phyloP scores from a whole-genome alignment of 2,888 invertebrate genomes.

The Amiota communis region DNA sequence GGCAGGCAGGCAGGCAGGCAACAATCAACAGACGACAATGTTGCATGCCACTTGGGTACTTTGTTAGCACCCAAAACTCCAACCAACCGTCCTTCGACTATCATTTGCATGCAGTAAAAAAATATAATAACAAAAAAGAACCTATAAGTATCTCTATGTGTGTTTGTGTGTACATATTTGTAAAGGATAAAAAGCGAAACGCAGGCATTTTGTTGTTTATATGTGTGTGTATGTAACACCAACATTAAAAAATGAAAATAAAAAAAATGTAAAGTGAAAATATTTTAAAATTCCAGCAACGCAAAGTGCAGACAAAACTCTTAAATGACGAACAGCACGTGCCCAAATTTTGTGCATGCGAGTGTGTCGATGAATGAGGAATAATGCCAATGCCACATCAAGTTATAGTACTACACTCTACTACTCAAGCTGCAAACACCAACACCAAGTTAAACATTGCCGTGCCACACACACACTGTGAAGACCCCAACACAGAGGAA shows the following conservation, averaged over 20 bases:
- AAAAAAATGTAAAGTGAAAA: slow-evolving; percentile 27
- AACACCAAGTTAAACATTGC: no score
- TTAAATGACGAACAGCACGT: slow-evolving; percentile 67
- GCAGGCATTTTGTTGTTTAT: slow-evolving; percentile 22
- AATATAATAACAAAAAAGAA: slow-evolving; percentile 8
- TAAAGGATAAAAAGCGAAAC: slow-evolving; percentile 22
- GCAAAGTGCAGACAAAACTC: slow-evolving; percentile 67
- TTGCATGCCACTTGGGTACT: slow-evolving; percentile 65
- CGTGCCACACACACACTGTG: no score
- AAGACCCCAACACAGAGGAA: no score
- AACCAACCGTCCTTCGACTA: slow-evolving; percentile 20
- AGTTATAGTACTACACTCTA: no score
- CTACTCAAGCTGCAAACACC: no score
- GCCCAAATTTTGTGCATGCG: slow-evolving; percentile 54
- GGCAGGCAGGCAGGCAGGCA: slow-evolving; percentile 18
- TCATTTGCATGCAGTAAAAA: slow-evolving; percentile 15
- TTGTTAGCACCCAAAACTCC: slow-evolving; percentile 52
- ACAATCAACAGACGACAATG: slow-evolving; percentile 61
- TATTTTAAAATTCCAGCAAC: slow-evolving; percentile 62
- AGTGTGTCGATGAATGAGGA: slow-evolving; percentile 6
- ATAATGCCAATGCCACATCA: neutral
- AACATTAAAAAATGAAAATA: slow-evolving; percentile 45
- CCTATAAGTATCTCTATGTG: neutral
- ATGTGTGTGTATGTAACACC: slow-evolving; percentile 41
- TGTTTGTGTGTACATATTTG: neutral